Conservation (phyloP, 2,797 vertebrate genomes). For the Mormyrus proboscirostris region DNA sequence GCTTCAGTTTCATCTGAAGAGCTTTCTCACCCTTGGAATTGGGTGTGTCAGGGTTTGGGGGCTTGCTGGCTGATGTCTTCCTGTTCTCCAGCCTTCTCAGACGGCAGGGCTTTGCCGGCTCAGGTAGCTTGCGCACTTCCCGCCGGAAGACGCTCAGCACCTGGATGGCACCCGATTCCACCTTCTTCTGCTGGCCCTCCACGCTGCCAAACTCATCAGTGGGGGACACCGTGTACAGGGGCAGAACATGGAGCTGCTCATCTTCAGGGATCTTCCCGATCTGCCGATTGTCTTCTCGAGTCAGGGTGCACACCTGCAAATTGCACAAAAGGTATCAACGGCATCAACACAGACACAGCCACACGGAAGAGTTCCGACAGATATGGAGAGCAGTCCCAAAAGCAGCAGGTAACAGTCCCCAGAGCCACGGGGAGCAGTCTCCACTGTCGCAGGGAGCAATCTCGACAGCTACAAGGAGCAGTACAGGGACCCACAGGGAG, state of each 20-base stretch:
- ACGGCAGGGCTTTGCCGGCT: constrained; percentile 87
- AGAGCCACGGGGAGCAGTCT: not conserved
- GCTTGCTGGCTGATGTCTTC: constrained; percentile 81
- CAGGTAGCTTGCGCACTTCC: constrained; percentile 86
- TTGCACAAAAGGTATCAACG: not conserved
- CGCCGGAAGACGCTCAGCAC: constrained; percentile 84
- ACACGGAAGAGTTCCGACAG: not conserved
- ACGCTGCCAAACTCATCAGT: constrained; percentile 91
- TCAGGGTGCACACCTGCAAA: constrained; percentile 88
- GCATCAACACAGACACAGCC: not conserved
- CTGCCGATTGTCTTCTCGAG: constrained; percentile 88
- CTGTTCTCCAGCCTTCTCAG: constrained; percentile 91
- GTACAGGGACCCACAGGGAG: no score
- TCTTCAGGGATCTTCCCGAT: constrained; percentile 84
- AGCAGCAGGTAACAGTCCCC: not conserved
- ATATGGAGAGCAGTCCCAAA: not conserved
- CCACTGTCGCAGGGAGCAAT: no score
- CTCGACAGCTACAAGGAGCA: no score
- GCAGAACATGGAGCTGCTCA: constrained; percentile 94
- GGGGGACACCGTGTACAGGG: constrained; percentile 83
- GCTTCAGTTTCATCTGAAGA: constrained; percentile 71
- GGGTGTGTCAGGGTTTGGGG: constrained; percentile 67
- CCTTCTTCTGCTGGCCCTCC: constrained; percentile 87
- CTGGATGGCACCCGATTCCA: constrained; percentile 83
- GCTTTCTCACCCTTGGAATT: constrained; percentile 76